These are phyloP conservation scores for Crossoptilon crossoptilon DNA, from an alignment of 2,797 vertebrate genomes.

Conservation along the genomic window DNA sequence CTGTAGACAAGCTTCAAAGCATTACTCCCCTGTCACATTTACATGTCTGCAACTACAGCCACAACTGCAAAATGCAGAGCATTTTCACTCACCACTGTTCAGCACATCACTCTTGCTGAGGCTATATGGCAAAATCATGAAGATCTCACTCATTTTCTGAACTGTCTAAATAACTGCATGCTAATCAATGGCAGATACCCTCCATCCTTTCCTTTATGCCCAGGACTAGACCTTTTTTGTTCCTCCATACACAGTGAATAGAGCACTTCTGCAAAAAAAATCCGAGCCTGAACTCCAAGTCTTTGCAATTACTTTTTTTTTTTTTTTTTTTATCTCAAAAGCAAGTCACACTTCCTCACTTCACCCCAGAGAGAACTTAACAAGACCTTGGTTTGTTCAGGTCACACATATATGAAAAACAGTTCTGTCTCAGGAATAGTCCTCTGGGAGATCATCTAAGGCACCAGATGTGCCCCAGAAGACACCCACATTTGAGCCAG, in stretches of 20 bases:
- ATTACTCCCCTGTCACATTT: background rate
- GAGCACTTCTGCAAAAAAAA: background rate
- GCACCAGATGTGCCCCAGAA: background rate
- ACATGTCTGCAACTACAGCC: background rate
- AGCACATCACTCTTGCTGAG: background rate
- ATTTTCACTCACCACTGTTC: background rate
- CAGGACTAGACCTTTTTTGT: background rate
- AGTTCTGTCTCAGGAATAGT: background rate
- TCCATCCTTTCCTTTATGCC: background rate
- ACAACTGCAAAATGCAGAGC: background rate
- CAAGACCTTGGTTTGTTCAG: background rate
- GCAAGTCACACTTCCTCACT: background rate
- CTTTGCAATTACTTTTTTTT: background rate
- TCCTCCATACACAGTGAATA: rapidly evolving
- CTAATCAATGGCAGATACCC: background rate
- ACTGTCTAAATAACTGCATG: background rate
- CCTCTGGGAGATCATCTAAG: background rate
- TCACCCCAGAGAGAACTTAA: background rate
- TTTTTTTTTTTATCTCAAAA: background rate
- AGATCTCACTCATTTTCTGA: background rate
- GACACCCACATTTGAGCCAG: background rate
- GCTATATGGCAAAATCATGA: background rate
- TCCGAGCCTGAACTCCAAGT: background rate
- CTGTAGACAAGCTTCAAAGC: background rate
- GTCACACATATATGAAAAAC: background rate